Evolutionary conservation across 2,797 vertebrate species (phyloP).

Genomic region (Eulemur mongoz): DNA sequence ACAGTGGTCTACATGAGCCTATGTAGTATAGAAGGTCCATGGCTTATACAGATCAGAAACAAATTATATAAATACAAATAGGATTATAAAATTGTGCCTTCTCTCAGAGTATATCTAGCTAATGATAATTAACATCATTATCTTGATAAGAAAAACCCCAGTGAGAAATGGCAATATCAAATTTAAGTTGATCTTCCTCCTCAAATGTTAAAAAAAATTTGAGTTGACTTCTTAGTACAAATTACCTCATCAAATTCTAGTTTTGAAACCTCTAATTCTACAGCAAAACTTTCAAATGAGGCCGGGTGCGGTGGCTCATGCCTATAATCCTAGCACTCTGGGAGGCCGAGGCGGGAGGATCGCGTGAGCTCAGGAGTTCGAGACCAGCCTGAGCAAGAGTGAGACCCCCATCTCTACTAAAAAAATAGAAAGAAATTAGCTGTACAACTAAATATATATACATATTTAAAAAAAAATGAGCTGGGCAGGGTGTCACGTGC

Average conservation of each 20-base stretch:
- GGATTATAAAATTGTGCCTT: background rate
- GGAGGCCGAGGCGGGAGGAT: no score
- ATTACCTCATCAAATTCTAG: background rate
- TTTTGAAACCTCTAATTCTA: background rate
- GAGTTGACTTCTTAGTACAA: constrained; percentile 12
- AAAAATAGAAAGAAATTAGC: no score
- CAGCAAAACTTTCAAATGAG: background rate
- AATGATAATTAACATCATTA: background rate
- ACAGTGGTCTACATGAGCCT: background rate
- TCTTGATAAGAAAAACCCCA: background rate
- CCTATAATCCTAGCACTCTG: no score
- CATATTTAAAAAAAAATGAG: no score
- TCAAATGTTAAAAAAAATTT: background rate
- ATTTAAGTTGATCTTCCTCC: background rate
- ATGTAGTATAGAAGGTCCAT: background rate
- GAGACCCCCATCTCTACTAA: no score
- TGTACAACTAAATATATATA: no score
- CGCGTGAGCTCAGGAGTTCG: no score
- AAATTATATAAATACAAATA: background rate
- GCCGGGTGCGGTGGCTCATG: no score
- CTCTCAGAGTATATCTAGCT: background rate
- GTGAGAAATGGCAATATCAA: background rate
- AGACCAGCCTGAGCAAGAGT: no score
- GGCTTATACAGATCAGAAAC: background rate
- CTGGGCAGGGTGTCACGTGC: no score